phyloP scores from a whole-genome alignment of 2,888 invertebrate genomes.

The Erebia epiphron region DNA sequence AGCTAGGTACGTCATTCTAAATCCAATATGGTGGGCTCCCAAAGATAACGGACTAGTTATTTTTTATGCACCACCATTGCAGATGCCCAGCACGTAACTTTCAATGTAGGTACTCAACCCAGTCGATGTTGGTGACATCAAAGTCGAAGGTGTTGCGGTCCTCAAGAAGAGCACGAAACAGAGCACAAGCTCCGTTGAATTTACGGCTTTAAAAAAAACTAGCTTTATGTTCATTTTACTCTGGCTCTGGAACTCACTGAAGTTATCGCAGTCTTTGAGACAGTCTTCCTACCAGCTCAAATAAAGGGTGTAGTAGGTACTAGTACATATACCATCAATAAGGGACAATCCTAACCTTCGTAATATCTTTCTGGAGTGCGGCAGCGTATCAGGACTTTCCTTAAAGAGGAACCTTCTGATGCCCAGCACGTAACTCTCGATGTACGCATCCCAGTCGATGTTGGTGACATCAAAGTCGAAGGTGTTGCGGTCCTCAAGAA shows the following conservation, averaged over 20 bases:
- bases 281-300: too few species aligned
- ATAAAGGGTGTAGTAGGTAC: too few species aligned
- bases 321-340: too few species aligned
- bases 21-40: too few species aligned
- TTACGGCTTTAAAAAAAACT: too few species aligned
- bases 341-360: conserved; percentile 78
- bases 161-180: conserved; percentile 83
- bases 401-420: conserved; percentile 96
- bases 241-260: too few species aligned
- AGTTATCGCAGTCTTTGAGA: too few species aligned
- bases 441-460: conserved; percentile 95
- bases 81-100: conserved; percentile 89
- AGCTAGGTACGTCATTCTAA: too few species aligned
- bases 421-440: conserved; percentile 95
- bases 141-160: conserved; percentile 93
- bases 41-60: too few species aligned
- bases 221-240: too few species aligned
- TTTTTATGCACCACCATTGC: too few species aligned
- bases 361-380: conserved; percentile 89
- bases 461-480: conserved; percentile 94
- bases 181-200: conserved; percentile 63
- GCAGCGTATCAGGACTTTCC: conserved; percentile 92
- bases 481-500: conserved; percentile 86
- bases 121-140: conserved; percentile 93
- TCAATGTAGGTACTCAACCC: too few species aligned